Percentiles rank a stretch among this genome's conserved stretches.
phyloP scores from a whole-genome alignment of 2,797 vertebrate species.

The Margarornis squamiger region DNA sequence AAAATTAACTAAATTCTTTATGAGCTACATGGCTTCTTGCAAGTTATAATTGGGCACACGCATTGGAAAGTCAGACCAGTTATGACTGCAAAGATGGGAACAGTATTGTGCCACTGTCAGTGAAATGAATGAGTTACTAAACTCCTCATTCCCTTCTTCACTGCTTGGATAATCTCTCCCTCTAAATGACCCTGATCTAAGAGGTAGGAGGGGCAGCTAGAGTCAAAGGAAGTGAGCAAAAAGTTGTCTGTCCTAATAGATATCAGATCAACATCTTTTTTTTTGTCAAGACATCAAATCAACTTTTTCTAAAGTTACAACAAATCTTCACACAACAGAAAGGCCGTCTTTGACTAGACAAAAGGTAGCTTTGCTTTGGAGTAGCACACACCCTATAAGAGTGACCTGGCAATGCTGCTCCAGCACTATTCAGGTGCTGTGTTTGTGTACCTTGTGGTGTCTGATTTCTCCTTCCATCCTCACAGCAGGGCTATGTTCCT shows the following conservation, averaged over 20 bases:
- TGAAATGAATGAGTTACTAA: background rate
- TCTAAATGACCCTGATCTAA: background rate
- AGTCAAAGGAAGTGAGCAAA: background rate
- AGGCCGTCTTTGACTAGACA: background rate
- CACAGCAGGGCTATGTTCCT: background rate
- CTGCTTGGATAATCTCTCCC: background rate
- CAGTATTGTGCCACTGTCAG: background rate
- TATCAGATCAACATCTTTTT: background rate
- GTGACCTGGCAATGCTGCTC: background rate
- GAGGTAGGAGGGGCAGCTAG: background rate
- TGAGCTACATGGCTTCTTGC: slow-evolving; percentile 1
- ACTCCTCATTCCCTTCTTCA: background rate
- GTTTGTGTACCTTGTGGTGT: background rate
- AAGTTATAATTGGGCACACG: background rate
- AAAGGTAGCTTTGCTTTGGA: background rate
- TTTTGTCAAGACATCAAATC: background rate
- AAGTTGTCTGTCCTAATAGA: background rate
- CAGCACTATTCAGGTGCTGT: background rate
- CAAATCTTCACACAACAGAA: background rate
- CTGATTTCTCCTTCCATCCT: background rate
- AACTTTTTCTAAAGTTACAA: background rate
- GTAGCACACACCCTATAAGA: background rate
- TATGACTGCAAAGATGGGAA: background rate
- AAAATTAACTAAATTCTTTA: slow-evolving; percentile 45
- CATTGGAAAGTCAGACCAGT: background rate